These are phyloP conservation scores for Gymnothorax reevesii DNA, from an alignment of 2,797 vertebrate genomes.

Conservation along the genomic window DNA sequence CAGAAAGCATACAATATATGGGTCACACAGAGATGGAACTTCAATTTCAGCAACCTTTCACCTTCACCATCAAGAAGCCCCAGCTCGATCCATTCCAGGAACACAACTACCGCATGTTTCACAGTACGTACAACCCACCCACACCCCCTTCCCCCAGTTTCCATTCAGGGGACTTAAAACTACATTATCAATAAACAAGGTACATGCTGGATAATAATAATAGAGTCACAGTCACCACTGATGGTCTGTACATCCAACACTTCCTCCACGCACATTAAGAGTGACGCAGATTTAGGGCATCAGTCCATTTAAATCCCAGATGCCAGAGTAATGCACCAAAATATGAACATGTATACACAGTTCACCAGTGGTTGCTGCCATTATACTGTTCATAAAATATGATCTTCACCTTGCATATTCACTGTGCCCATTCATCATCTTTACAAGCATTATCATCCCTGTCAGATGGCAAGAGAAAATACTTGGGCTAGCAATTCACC, in stretches of 20 bases:
- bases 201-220: conserved; percentile 61
- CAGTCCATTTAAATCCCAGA: conserved; percentile 42
- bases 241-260: neutral
- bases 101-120: conserved; percentile 36
- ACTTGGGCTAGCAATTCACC: no score
- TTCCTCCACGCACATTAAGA: conserved; percentile 27
- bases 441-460: neutral
- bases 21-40: conserved; percentile 52
- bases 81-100: conserved; percentile 18
- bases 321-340: conserved; percentile 22
- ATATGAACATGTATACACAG: conserved; percentile 15
- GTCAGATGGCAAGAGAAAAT: neutral
- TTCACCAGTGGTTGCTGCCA: neutral
- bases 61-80: conserved; percentile 36
- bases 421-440: neutral
- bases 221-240: conserved; percentile 20
- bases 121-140: conserved; percentile 34
- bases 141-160: conserved; percentile 8
- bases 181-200: conserved; percentile 50
- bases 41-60: conserved; percentile 61
- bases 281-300: conserved; percentile 45
- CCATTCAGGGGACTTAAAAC: conserved; percentile 28
- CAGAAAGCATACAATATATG: conserved; percentile 34
- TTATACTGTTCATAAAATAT: neutral
- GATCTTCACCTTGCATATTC: neutral